Evolutionary conservation across 2,888 invertebrate genomes (phyloP).

Genomic region (Acleris emargana): DNA sequence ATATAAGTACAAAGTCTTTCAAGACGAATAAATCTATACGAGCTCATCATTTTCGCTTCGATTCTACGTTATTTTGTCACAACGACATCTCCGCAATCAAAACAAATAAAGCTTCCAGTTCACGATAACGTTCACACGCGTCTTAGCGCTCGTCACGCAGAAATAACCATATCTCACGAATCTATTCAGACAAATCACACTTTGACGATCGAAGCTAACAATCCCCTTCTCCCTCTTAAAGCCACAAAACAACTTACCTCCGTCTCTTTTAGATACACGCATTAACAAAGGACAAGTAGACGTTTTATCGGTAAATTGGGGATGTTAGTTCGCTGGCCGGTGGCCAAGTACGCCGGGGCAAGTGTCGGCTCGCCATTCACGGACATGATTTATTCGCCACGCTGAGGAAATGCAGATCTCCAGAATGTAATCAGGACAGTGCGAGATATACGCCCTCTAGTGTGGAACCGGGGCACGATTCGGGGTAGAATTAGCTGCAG

Average conservation of each 20-base stretch:
- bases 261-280: constrained; percentile 9
- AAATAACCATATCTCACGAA: constrained; percentile 20
- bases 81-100: constrained; percentile 4
- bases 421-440: constrained; percentile 32
- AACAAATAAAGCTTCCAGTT: constrained; percentile 17
- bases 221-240: background rate
- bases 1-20: too few relatives aligned
- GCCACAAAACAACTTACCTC: too few relatives aligned
- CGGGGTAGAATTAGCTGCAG: background rate
- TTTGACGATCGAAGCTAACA: constrained; percentile 12
- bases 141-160: constrained; percentile 1
- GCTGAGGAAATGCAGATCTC: constrained; percentile 32
- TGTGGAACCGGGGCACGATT: background rate
- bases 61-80: too few relatives aligned
- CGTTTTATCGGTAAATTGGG: background rate
- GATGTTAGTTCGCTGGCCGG: constrained; percentile 13
- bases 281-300: constrained; percentile 8
- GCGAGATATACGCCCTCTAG: constrained; percentile 8
- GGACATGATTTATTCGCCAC: constrained; percentile 29
- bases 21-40: too few relatives aligned
- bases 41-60: too few relatives aligned
- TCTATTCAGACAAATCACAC: constrained; percentile 28
- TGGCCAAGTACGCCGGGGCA: constrained; percentile 19
- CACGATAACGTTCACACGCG: constrained; percentile 13
- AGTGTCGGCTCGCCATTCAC: constrained; percentile 31